Conservation (phyloP, 2,113 vertebrate species). For the Morone chrysops region DNA sequence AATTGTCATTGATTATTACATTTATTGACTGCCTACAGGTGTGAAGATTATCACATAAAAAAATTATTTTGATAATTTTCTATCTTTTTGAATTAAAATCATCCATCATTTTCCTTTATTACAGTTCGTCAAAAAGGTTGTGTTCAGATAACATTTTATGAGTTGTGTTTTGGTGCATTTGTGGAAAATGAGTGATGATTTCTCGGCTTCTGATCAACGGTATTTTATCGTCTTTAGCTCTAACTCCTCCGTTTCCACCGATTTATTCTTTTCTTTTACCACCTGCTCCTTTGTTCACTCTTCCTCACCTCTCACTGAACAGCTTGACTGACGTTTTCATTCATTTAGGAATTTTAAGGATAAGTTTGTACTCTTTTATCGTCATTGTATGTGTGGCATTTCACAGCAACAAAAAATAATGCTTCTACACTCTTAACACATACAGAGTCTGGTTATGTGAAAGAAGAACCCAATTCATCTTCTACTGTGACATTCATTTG, state of each 20-base stretch:
- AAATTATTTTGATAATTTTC: not conserved
- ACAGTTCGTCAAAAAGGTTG: not conserved
- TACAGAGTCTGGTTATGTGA: not conserved
- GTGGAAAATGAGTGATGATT: not conserved
- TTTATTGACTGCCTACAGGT: not conserved
- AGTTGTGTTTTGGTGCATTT: not conserved
- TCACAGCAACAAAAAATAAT: not conserved
- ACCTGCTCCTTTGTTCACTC: conserved; percentile 32
- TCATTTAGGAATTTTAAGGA: not conserved
- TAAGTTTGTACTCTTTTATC: not conserved
- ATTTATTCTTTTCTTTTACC: conserved; percentile 1
- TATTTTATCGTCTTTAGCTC: not conserved
- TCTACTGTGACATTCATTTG: not conserved
- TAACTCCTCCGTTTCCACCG: not conserved
- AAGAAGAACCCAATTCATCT: not conserved
- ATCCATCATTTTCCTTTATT: not conserved
- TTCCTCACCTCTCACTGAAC: not conserved
- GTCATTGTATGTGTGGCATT: too few species aligned
- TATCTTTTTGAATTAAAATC: not conserved
- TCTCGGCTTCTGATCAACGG: not conserved
- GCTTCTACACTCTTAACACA: not conserved
- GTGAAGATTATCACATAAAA: not conserved
- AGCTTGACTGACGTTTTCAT: not conserved
- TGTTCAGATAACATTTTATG: not conserved
- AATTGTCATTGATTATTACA: not conserved